These are phyloP conservation scores for Philaethria dido DNA, from an alignment of 2,888 invertebrate species.

Conservation along the genomic window DNA sequence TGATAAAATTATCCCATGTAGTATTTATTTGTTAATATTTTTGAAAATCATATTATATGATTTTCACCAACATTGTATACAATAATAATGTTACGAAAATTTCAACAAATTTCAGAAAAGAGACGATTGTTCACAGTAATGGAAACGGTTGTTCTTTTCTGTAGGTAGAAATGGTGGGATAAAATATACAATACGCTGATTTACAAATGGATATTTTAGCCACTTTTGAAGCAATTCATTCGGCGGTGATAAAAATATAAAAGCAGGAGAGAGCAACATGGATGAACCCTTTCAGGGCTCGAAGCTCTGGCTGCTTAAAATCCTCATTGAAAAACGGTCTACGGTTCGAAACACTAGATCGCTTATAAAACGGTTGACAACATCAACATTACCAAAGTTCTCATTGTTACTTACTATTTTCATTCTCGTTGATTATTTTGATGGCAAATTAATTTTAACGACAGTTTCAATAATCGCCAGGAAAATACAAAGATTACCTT, in stretches of 20 bases:
- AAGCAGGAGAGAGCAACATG: slow-evolving; percentile 65
- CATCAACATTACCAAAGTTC: slow-evolving; percentile 12
- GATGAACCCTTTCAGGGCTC: slow-evolving; percentile 72
- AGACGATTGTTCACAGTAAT: slow-evolving; percentile 15
- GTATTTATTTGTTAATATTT: too few relatives aligned
- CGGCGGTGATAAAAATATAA: slow-evolving; percentile 72
- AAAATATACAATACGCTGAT: slow-evolving; percentile 44
- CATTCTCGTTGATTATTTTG: neutral
- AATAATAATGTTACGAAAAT: slow-evolving; percentile 11
- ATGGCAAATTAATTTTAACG: neutral
- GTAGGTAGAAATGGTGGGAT: slow-evolving; percentile 13
- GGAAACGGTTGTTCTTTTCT: slow-evolving; percentile 20
- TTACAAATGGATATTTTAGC: slow-evolving; percentile 67
- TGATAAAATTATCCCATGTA: too few relatives aligned
- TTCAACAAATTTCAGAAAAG: slow-evolving; percentile 4
- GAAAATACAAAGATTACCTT: too few relatives aligned
- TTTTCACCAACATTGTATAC: neutral
- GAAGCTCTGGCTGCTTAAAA: slow-evolving; percentile 60
- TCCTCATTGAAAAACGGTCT: slow-evolving; percentile 73
- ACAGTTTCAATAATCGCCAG: neutral
- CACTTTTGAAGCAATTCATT: slow-evolving; percentile 68
- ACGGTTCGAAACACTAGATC: slow-evolving; percentile 66
- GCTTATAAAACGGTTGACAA: slow-evolving; percentile 53
- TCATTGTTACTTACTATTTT: neutral
- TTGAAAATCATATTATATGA: neutral